phyloP scores from a whole-genome alignment of 2,797 vertebrate genomes.

The Eulemur coronatus region DNA sequence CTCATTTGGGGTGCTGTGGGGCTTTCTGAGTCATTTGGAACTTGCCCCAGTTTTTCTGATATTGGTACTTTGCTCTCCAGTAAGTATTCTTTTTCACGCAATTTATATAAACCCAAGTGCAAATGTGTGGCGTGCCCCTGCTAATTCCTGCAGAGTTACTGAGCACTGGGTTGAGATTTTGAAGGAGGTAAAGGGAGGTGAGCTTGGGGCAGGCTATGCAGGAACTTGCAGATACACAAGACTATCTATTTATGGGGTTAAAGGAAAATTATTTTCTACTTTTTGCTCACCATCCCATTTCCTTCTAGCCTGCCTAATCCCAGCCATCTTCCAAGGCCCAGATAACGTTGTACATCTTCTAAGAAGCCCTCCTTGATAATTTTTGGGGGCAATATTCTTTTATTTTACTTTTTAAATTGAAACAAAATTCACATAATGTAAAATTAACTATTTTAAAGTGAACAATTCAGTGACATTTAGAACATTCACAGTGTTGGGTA shows the following conservation, averaged over 20 bases:
- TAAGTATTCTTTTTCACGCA: conserved; percentile 21
- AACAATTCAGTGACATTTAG: not conserved
- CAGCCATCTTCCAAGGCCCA: not conserved
- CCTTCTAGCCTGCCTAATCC: not conserved
- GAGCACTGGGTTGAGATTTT: not conserved
- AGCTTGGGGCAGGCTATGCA: not conserved
- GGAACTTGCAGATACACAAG: not conserved
- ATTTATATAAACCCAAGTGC: conserved; percentile 41
- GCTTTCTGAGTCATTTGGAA: conserved; percentile 40
- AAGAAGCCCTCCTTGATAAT: not conserved
- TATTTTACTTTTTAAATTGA: not conserved
- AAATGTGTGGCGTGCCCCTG: conserved; percentile 15
- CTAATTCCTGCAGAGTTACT: conserved; percentile 1
- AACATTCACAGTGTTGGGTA: not conserved
- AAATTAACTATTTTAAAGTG: not conserved
- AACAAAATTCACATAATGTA: not conserved
- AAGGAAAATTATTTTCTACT: not conserved
- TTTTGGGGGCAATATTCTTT: not conserved
- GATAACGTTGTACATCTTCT: not conserved
- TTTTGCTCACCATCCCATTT: not conserved
- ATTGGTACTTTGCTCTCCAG: conserved; percentile 30
- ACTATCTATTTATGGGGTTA: not conserved
- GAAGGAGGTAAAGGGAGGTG: not conserved
- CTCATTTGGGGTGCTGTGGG: not conserved
- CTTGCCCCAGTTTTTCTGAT: conserved; percentile 15